Conservation (phyloP, 2,113 vertebrate species). For the Callaeas wilsoni region DNA sequence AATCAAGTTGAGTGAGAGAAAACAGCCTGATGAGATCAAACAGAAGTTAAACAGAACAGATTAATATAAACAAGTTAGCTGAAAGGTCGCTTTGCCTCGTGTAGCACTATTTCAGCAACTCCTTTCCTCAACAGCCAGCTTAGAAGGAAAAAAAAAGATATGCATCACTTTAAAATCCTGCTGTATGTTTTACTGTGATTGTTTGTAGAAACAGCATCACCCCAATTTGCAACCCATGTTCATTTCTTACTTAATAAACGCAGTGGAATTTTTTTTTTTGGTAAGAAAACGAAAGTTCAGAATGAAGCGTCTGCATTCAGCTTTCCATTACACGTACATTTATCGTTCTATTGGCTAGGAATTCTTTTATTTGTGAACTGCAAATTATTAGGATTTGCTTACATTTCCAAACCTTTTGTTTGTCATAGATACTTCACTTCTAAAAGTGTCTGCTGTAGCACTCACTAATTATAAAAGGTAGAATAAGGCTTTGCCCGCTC, state of each 20-base stretch:
- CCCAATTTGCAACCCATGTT: not conserved
- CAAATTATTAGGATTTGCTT: conserved; percentile 39
- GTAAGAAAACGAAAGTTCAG: not conserved
- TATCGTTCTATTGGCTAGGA: not conserved
- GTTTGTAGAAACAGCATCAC: conserved; percentile 21
- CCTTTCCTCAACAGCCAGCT: not conserved
- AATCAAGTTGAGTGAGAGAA: conserved; percentile 36
- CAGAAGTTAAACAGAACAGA: conserved; percentile 44
- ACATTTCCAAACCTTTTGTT: conserved; percentile 30
- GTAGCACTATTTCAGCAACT: conserved; percentile 32
- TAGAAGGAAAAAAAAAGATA: conserved; percentile 8
- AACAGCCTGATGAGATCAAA: conserved; percentile 57
- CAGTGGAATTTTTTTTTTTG: not conserved
- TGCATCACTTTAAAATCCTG: conserved; percentile 18
- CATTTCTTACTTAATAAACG: not conserved
- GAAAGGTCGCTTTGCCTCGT: not conserved
- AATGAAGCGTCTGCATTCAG: conserved; percentile 13
- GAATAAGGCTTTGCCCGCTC: conserved; percentile 46
- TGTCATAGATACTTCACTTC: conserved; percentile 25
- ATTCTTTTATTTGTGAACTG: conserved; percentile 45
- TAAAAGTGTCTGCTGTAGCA: conserved; percentile 39
- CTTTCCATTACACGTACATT: conserved; percentile 30
- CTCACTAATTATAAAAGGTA: conserved; percentile 55
- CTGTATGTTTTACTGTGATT: not conserved
- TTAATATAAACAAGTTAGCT: conserved; percentile 11